phyloP scores from a whole-genome alignment of 2,113 vertebrate genomes.

The Percopsis transmontana region DNA sequence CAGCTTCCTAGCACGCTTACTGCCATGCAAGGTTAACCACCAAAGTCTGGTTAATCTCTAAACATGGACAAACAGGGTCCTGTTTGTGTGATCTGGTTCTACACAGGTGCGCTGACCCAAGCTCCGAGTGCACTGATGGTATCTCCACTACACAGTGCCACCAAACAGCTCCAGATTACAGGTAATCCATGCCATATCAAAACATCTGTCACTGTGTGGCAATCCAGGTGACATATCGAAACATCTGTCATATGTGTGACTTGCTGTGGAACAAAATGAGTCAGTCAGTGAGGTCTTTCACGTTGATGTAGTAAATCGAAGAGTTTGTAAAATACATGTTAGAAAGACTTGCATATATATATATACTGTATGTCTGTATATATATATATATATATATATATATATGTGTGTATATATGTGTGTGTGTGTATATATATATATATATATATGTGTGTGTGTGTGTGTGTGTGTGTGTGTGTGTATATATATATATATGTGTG shows the following conservation, averaged over 20 bases:
- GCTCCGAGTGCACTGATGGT: slow-evolving; percentile 62
- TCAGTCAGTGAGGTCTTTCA: neutral
- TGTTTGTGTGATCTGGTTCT: slow-evolving; percentile 50
- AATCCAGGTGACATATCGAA: slow-evolving; percentile 43
- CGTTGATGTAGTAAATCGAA: neutral
- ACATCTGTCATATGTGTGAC: slow-evolving; percentile 40
- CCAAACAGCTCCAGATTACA: slow-evolving; percentile 55
- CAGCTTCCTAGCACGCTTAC: slow-evolving; percentile 19
- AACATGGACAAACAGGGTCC: slow-evolving; percentile 56
- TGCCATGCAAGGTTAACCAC: slow-evolving; percentile 30
- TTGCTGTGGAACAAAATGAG: slow-evolving; percentile 4
- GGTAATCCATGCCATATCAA: slow-evolving; percentile 62
- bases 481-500: no score
- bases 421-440: no score
- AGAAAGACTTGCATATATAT: neutral
- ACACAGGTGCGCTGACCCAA: slow-evolving; percentile 61
- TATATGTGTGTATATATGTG: no score
- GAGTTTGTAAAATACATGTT: neutral
- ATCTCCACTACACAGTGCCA: slow-evolving; percentile 48
- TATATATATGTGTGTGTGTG: no score
- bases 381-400: no score
- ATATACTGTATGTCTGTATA: no score
- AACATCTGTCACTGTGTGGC: slow-evolving; percentile 64
- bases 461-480: no score
- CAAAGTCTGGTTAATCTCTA: slow-evolving; percentile 51